Percentiles rank a stretch among this genome's conserved stretches.
Evolutionary conservation across 2,888 invertebrate genomes (phyloP).

Genomic region (Drosophila nigritarsus): DNA sequence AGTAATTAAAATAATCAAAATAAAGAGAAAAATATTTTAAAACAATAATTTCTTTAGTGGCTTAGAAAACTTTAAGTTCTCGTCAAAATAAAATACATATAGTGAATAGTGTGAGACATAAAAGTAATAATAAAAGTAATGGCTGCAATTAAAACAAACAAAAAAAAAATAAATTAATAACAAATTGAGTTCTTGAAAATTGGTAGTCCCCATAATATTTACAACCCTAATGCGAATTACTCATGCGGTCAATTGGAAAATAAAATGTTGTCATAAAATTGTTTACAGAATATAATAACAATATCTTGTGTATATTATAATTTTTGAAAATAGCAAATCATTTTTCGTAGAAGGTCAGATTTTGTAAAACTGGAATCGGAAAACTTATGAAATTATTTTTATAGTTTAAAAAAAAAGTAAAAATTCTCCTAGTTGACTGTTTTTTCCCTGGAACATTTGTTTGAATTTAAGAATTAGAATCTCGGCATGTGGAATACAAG

Average conservation of each 20-base stretch:
- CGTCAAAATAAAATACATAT: not conserved
- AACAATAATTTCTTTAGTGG: not conserved
- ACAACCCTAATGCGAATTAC: not conserved
- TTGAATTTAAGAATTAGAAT: not conserved
- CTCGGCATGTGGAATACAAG: not conserved
- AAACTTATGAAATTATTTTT: not conserved
- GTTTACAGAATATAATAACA: not conserved
- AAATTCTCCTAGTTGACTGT: not conserved
- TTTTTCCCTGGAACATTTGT: not conserved
- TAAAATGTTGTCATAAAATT: not conserved
- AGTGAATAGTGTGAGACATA: not conserved
- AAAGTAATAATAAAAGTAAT: not conserved
- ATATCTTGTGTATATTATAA: not conserved
- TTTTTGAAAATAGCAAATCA: not conserved
- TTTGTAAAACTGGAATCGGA: not conserved
- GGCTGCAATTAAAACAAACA: too few species aligned
- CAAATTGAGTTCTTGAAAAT: not conserved
- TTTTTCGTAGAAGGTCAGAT: not conserved
- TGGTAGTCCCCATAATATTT: not conserved
- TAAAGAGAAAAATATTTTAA: not conserved
- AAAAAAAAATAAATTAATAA: not conserved
- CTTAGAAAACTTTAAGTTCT: not conserved
- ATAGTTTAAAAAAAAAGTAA: not conserved
- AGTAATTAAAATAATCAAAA: not conserved
- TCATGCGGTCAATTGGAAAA: not conserved